Conservation (phyloP, 2,797 vertebrate genomes). For the Triplophysa yarkandensis region DNA sequence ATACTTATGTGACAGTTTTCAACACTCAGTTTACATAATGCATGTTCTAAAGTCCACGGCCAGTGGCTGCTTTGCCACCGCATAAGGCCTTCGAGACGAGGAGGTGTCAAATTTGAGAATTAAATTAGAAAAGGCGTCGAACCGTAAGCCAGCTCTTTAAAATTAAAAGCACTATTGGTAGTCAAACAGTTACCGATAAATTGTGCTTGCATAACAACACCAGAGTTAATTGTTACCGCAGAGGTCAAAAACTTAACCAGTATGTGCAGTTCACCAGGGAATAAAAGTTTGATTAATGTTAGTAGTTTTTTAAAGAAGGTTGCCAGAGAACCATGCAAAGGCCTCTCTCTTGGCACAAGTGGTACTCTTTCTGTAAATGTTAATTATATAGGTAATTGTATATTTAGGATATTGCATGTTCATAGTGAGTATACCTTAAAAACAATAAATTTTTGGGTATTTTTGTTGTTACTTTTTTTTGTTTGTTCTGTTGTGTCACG, state of each 20-base stretch:
- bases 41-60: background rate
- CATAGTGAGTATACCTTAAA: background rate
- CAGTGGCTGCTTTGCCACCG: background rate
- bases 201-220: background rate
- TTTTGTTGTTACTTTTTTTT: constrained; percentile 4
- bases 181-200: background rate
- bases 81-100: background rate
- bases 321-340: background rate
- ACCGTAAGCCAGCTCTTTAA: background rate
- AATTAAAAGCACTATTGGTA: background rate
- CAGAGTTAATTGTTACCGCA: background rate
- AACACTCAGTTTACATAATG: background rate
- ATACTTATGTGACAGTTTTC: background rate
- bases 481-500: constrained; percentile 13
- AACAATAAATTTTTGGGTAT: background rate
- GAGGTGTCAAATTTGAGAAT: background rate
- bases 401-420: background rate
- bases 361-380: constrained; percentile 1
- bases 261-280: no score
- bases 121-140: background rate
- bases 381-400: background rate
- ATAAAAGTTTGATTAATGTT: background rate
- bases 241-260: no score
- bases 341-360: background rate
- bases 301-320: no score